Evolutionary conservation across 1,140 invertebrate genomes (phyloP), one percentile per base, ranked within the genome.

Genomic region (Trachelipus rathkii): DNA sequence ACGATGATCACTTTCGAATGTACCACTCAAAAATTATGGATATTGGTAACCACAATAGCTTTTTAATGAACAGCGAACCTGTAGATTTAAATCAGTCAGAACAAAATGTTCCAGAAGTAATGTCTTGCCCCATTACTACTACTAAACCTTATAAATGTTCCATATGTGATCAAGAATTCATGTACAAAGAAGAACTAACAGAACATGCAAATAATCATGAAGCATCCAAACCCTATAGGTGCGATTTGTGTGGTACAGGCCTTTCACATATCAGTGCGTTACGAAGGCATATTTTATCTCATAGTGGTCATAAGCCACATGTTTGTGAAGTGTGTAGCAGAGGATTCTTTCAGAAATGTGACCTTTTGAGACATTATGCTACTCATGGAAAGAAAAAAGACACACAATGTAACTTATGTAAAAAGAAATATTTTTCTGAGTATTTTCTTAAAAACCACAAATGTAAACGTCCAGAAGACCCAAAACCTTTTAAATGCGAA

Each of bases 61-160:
- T 50, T 21, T 79, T 76, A 33, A 76, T 78, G 21, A 73, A 75
- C 60, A 76, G 44, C 44, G 74, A 75, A 21, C 77, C 75, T 66
- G 60, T 79, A 21, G 78, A 77, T 46, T 23, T 60, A 60, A 60
- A 60, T 60, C 50, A 60, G 50, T 60, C 66, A 33, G 72, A 33
- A 9, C 72, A 76, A 44, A 44, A 44, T 5, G 72, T 78, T 19
- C 50, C 75, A 74, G 76, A 79, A 71, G 67, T 77, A 8, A 76
- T 79, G 75, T 13, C 68, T 11, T 77, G 71, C 9, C 74, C 74
- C 71, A 43, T 72, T 15, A 72, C 85, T 13, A 84, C 87, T 7
- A 84, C 86, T 13, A 85, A 84, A 45, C 88, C 88, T 4, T 89
- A 89, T 77, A 86, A 86, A 77, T 90, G 89, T 82, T 85, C 86